These are phyloP conservation scores for Leucophenga montana DNA, from an alignment of 2,888 invertebrate species.

Conservation along the genomic window DNA sequence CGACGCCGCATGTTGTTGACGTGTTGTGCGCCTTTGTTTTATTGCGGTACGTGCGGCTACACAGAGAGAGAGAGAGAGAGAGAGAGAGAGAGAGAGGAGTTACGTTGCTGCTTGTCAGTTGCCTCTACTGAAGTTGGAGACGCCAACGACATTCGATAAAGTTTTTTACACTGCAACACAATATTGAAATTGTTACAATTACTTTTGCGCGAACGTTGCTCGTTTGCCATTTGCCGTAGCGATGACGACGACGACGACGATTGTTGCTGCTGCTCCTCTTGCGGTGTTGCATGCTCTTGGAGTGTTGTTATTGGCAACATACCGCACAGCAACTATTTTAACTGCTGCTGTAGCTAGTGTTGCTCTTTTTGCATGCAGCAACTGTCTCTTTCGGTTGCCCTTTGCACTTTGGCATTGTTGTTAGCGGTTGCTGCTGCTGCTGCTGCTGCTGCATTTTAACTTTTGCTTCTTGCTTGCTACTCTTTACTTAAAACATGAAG, in stretches of 20 bases:
- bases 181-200: constrained; percentile 57
- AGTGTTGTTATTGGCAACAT: constrained; percentile 22
- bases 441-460: constrained; percentile 54
- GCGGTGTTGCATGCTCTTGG: background rate
- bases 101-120: constrained; percentile 13
- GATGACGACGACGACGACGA: background rate
- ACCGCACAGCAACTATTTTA: constrained; percentile 15
- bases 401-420: constrained; percentile 4
- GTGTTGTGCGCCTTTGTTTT: constrained; percentile 49
- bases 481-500: background rate
- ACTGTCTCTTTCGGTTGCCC: background rate
- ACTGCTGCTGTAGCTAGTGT: constrained; percentile 11
- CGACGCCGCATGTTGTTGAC: constrained; percentile 62
- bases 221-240: background rate
- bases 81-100: background rate
- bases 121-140: background rate
- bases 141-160: constrained; percentile 45
- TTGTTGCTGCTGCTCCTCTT: constrained; percentile 9
- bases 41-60: background rate
- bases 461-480: constrained; percentile 23
- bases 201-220: constrained; percentile 32
- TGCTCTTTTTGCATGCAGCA: background rate
- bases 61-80: background rate
- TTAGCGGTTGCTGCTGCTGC: constrained; percentile 4
- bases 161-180: constrained; percentile 44